These are phyloP conservation scores for Diplazon laetatorius DNA, from an alignment of 2,888 invertebrate genomes.

Conservation along the genomic window DNA sequence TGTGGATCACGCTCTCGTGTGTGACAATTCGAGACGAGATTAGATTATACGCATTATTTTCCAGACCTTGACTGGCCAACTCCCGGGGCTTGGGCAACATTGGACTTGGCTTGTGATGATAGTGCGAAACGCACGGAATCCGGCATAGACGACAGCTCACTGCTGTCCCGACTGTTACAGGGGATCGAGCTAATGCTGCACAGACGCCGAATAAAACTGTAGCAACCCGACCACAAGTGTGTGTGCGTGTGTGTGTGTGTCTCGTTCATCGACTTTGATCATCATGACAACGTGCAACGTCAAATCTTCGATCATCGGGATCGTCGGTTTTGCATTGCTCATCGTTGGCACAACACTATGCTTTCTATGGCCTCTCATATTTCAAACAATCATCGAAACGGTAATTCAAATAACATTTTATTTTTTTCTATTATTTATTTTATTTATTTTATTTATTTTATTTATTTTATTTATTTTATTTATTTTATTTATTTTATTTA, in stretches of 20 bases:
- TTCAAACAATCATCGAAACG: slow-evolving; percentile 72
- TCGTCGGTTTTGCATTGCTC: slow-evolving; percentile 72
- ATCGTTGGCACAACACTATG: slow-evolving; percentile 71
- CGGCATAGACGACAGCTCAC: not conserved
- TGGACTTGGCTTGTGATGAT: slow-evolving; percentile 11
- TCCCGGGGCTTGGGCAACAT: not conserved
- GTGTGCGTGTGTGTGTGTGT: no score
- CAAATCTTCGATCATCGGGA: slow-evolving; percentile 72
- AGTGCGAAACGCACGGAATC: slow-evolving; percentile 6
- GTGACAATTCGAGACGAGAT: slow-evolving; percentile 24
- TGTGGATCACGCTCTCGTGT: no score
- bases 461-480: no score
- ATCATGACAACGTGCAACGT: slow-evolving; percentile 78
- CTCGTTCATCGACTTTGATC: slow-evolving; percentile 38
- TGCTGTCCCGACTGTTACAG: slow-evolving; percentile 12
- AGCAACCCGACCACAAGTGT: no score
- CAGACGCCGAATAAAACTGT: no score
- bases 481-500: no score
- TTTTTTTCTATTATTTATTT: no score
- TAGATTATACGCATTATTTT: slow-evolving; percentile 50
- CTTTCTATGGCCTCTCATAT: slow-evolving; percentile 72
- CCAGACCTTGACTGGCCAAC: slow-evolving; percentile 17
- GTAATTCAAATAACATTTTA: slow-evolving; percentile 62
- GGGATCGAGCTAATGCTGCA: slow-evolving; percentile 55
- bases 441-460: no score